Conservation (phyloP, 2,888 invertebrate genomes). For the Drosophila atripex region DNA sequence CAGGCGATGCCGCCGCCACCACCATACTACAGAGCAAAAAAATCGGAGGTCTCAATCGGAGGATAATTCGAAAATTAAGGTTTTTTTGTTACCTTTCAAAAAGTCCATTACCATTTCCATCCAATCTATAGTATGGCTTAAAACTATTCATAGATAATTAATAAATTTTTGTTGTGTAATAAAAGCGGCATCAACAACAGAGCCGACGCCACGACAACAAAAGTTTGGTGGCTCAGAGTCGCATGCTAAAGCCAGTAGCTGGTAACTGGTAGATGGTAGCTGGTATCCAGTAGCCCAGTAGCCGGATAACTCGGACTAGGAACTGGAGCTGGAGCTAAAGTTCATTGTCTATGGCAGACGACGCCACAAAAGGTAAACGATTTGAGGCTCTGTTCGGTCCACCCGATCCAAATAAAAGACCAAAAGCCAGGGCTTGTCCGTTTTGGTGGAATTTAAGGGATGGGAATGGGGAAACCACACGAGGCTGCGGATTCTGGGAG, state of each 20-base stretch:
- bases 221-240: constrained; percentile 49
- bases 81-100: too few relatives aligned
- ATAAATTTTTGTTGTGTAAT: neutral
- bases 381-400: constrained; percentile 48
- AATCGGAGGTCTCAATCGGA: neutral
- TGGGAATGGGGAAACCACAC: constrained; percentile 29
- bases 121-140: too few relatives aligned
- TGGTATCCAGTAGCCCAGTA: constrained; percentile 1
- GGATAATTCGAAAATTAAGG: too few relatives aligned
- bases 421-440: constrained; percentile 42
- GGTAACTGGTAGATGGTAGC: neutral
- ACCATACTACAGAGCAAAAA: neutral
- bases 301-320: neutral
- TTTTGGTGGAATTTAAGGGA: neutral
- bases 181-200: constrained; percentile 14
- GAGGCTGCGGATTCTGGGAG: constrained; percentile 6
- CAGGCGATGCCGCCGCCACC: constrained; percentile 39
- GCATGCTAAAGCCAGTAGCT: neutral
- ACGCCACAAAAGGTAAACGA: constrained; percentile 65
- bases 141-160: neutral
- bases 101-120: too few relatives aligned
- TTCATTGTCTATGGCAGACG: constrained; percentile 64
- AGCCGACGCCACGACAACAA: constrained; percentile 54
- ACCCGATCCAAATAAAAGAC: constrained; percentile 46
- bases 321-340: constrained; percentile 29